Evolutionary conservation across 35 echinoderm and acorn worm species (phyloP), one percentile per base, ranked within the genome.

Genomic region (Ophioderma brevispina): DNA sequence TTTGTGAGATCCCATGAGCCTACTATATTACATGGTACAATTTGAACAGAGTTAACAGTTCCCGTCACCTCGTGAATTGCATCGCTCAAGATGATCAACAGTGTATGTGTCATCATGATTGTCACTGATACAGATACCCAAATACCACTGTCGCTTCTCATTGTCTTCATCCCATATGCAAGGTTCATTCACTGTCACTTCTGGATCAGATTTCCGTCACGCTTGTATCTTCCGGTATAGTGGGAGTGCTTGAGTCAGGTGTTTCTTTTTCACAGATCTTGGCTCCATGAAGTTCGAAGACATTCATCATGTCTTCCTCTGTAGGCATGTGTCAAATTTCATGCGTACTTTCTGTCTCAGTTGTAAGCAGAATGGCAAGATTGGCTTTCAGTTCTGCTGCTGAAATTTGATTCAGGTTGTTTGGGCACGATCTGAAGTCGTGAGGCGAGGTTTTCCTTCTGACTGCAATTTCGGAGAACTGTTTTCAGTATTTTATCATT

Each of bases 361-460:
- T 14, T 81, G 79, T 81, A 81, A 81, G 38, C 5, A 81, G 2
- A 37, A 81, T 2, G 33, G 79, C n/a, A n/a, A n/a, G n/a, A n/a
- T 81, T 81, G 33, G n/a, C 33, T n/a, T 81, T 81, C 10, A 81
- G 33, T 81, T 81, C 79, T 11, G 33, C 79, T 81, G 79, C n/a
- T 14, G 79, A 81, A 81, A 76, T 76, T 25, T 76, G 75, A 76
- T 76, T 76, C 75, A 76, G 79, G 6, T 81, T 81, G 33, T 81
- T 81, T 35, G 79, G 38, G 33, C 79, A 34, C 13, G 79, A 2
- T 81, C n/a, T 2, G 38, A 81, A 81, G n/a, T 81, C 79, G n/a
- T 35, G 79, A 14, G 79, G 79, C 13, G 79, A 81, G 33, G 79
- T 81, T 25, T 13, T 6, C n/a, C 35, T 35, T 40, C 79, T 81